Evolutionary conservation across 2,113 vertebrate species (phyloP).

Genomic region (Dermatemys mawii): DNA sequence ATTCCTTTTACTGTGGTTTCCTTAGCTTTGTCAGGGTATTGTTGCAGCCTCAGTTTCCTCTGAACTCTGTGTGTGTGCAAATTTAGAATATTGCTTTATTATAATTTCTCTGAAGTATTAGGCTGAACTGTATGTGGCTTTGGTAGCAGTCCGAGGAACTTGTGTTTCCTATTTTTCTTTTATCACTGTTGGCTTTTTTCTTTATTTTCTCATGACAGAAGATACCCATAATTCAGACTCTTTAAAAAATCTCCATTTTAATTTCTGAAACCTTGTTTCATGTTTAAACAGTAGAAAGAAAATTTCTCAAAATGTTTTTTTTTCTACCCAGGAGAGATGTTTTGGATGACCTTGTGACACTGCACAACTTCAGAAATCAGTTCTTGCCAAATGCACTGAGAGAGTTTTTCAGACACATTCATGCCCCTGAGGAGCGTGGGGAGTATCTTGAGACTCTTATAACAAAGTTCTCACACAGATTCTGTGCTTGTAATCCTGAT

Average conservation of each 20-base stretch:
- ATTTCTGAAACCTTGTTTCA: not conserved
- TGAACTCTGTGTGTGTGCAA: not conserved
- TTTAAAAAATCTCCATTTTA: not conserved
- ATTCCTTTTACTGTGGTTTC: not conserved
- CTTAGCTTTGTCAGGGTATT: not conserved
- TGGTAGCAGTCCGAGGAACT: not conserved
- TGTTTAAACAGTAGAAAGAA: not conserved
- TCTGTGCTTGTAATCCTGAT: constrained; percentile 94
- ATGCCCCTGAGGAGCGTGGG: constrained; percentile 96
- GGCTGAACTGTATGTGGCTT: not conserved
- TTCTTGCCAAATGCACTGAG: constrained; percentile 98
- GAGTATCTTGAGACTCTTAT: constrained; percentile 99
- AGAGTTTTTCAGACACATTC: constrained; percentile 98
- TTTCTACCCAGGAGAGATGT: constrained; percentile 88
- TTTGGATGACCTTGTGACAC: constrained; percentile 95
- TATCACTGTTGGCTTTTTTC: not conserved
- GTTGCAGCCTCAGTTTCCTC: not conserved
- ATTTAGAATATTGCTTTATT: not conserved
- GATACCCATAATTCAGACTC: not conserved
- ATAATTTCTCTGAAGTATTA: not conserved
- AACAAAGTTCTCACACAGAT: constrained; percentile 98
- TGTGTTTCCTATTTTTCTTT: not conserved
- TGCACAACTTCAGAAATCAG: constrained; percentile 99
- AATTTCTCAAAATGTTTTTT: not conserved
- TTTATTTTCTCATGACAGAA: not conserved